Evolutionary conservation across 2,113 vertebrate genomes (phyloP).

Genomic region (Narcine bancroftii): DNA sequence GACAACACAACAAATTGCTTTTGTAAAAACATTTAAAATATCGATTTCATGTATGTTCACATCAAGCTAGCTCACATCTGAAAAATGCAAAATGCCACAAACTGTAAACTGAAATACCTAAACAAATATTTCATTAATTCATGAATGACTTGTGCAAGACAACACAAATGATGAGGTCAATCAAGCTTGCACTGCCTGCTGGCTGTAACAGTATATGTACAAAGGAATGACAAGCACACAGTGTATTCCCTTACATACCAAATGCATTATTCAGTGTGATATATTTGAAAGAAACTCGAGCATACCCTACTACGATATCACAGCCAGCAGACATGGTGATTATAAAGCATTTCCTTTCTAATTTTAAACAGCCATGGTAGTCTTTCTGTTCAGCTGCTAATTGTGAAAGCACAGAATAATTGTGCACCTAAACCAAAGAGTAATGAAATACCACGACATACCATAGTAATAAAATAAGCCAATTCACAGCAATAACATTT

Average conservation of each 20-base stretch:
- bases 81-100: too few species aligned
- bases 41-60: neutral
- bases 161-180: conserved; percentile 49
- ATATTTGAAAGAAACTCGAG: conserved; percentile 47
- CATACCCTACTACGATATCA: conserved; percentile 44
- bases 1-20: neutral
- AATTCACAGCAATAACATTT: neutral
- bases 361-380: conserved; percentile 39
- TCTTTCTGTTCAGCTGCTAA: conserved; percentile 28
- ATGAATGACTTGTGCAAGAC: conserved; percentile 42
- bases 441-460: neutral
- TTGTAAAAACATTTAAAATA: neutral
- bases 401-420: neutral
- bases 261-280: conserved; percentile 49
- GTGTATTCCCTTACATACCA: conserved; percentile 45
- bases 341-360: conserved; percentile 44
- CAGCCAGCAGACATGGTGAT: conserved; percentile 44
- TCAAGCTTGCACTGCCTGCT: conserved; percentile 9
- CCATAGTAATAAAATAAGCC: neutral
- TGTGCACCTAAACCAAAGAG: neutral
- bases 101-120: neutral
- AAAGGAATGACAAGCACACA: conserved; percentile 43
- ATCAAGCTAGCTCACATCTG: neutral
- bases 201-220: conserved; percentile 43
- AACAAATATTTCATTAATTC: conserved; percentile 30